Conservation (phyloP, 2,888 invertebrate genomes). For the Eristalis pertinax region DNA sequence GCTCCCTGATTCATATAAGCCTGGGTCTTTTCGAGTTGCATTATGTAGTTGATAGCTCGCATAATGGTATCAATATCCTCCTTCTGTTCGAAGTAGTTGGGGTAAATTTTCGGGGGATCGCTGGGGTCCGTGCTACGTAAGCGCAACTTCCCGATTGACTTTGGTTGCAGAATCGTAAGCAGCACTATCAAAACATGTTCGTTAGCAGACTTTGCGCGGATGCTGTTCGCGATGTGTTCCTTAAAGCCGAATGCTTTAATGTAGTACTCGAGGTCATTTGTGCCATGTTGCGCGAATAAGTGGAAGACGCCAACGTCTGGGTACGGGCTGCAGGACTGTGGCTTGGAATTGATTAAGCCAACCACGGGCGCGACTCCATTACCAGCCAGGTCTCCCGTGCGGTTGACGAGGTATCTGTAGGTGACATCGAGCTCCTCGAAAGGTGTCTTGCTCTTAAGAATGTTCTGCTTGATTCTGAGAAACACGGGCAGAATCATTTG, state of each 20-base stretch:
- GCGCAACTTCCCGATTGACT: constrained; percentile 82
- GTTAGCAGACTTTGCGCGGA: constrained; percentile 61
- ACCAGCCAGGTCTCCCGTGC: constrained; percentile 74
- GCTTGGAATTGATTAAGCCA: constrained; percentile 82
- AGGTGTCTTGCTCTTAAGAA: constrained; percentile 76
- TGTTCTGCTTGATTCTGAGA: neutral
- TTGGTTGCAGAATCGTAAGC: constrained; percentile 78
- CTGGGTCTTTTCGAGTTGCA: constrained; percentile 80
- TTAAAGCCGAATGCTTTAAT: constrained; percentile 74
- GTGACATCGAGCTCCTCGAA: constrained; percentile 48
- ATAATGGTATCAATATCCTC: constrained; percentile 81
- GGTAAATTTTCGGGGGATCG: constrained; percentile 83
- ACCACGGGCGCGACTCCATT: constrained; percentile 79
- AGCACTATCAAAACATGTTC: constrained; percentile 74
- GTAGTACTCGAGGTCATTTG: constrained; percentile 51
- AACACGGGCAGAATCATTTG: constrained; percentile 85
- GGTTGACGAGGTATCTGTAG: constrained; percentile 79
- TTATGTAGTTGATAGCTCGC: constrained; percentile 77
- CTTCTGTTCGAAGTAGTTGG: constrained; percentile 83
- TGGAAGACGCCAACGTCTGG: constrained; percentile 72
- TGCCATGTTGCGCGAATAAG: constrained; percentile 72
- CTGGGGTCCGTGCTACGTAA: constrained; percentile 82
- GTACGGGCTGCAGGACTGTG: constrained; percentile 69
- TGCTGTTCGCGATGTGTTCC: constrained; percentile 68
- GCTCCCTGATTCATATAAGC: constrained; percentile 80